Evolutionary conservation across 2,888 invertebrate genomes (phyloP).

Genomic region (Macrophya annulata): DNA sequence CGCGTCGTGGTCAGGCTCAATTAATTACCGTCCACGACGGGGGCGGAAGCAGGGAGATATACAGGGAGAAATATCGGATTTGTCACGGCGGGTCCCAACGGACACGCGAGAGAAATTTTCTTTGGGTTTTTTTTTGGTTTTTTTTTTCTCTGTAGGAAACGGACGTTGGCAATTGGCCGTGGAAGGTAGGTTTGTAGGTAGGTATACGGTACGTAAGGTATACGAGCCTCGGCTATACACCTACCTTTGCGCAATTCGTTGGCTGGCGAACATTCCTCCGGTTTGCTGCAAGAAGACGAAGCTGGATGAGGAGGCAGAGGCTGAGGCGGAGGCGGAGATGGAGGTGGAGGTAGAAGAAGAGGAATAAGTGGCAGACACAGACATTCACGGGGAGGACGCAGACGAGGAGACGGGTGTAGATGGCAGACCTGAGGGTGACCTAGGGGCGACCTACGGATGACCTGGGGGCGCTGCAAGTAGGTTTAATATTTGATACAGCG

Average conservation of each 20-base stretch:
- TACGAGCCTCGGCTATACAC: neutral
- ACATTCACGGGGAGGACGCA: constrained; percentile 49
- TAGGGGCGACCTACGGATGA: constrained; percentile 54
- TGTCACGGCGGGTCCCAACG: constrained; percentile 38
- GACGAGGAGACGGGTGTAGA: constrained; percentile 56
- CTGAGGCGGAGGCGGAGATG: constrained; percentile 58
- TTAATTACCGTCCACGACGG: constrained; percentile 26
- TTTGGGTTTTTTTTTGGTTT: constrained; percentile 35
- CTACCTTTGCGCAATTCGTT: constrained; percentile 12
- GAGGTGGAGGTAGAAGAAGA: constrained; percentile 60
- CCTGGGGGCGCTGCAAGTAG: constrained; percentile 74
- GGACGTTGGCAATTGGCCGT: constrained; percentile 40
- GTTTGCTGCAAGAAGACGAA: constrained; percentile 26
- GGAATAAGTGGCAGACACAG: constrained; percentile 48
- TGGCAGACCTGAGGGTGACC: constrained; percentile 59
- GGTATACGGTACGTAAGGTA: neutral
- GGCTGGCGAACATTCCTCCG: constrained; percentile 10
- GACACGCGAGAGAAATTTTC: constrained; percentile 44
- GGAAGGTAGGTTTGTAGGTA: neutral
- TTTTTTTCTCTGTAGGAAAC: neutral
- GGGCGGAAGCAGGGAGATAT: neutral
- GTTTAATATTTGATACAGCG: constrained; percentile 78
- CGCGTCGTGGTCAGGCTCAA: constrained; percentile 42
- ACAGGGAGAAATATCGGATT: constrained; percentile 43
- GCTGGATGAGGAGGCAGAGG: constrained; percentile 37